Base-by-base conservation (phyloP, 2,888 invertebrate species). In the Brachylomia viminalis region DNA sequence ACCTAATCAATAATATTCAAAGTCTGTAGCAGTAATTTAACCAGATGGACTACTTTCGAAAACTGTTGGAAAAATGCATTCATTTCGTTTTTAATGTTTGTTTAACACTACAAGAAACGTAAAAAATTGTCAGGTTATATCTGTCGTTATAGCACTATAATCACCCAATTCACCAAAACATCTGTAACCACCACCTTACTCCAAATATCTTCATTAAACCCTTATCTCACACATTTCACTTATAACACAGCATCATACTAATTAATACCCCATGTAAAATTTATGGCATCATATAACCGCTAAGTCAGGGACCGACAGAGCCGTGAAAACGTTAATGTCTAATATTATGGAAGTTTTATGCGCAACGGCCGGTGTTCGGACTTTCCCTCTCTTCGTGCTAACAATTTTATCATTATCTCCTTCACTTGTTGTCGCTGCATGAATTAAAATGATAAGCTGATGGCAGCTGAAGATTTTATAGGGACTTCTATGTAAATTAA, bases 381-480 rank as follows among this genome's bases (percentile, higher is more conserved):
- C 83, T 87, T 87, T 86, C 86, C 68, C 79, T 87, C 54, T 77
- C 66, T 80, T 42, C 70, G 65, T 56, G 79, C 54, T 72, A 87
- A 86, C 88, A 88, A 89, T 92, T 89, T 90, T 87, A 85, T 87
- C 88, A 91, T 92, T 92, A 92, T 84, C 86, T 80, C 77, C 77
- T 86, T 88, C 72, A 80, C 88, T 73, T 87, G 84, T 91, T 91
- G 85, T 88, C 90, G 87, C 85, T 82, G 89, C 86, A 91, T 92
- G 88, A 90, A 91, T 92, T 90, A 84, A 71, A 67, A 69, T 38
- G 64, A 77, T 86, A 72, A 56, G 56, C 42, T 52, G 30, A 76
- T 72, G 77, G 30, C 38, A 47, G n/a, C 15, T 58, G 27, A 61
- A 45, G 59, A 42, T 64, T 61, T 47, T 68, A 67, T 81, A 27